Evolutionary conservation across 2,888 invertebrate species (phyloP), one percentile per base, ranked within the genome.

Genomic region (Synergus itoensis): DNA sequence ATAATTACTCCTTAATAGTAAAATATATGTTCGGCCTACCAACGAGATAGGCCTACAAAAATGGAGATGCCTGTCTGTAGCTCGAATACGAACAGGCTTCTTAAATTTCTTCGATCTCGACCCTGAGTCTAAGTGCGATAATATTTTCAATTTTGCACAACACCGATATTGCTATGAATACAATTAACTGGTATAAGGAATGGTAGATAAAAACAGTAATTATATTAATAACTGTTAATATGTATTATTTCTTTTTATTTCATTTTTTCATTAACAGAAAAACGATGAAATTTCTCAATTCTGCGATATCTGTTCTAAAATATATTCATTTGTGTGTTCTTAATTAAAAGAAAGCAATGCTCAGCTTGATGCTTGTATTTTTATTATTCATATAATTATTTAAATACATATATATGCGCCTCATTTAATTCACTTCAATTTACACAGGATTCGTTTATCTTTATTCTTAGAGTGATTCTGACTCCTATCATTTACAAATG

Each of bases 1-100:
- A 67, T 67, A 67, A 67, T 67, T 65, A 65, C 65, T 41, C 41
- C 18, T 65, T 65, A 65, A 65, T 41, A 65, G 65, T 40, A 18
- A 65, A 7, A n/a, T 41, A 18, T 41, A 9, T 41, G 41, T 65
- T 65, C 41, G 40, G 43, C n/a, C 43, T 45, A 45, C 43, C 45
- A 21, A 21, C 21, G 67, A 65, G 36, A 36, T 36, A 36, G 36
- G 36, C 41, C 18, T 67, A 11, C 21, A 67, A 67, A 67, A 45
- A 36, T 36, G 5, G 43, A 67, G 12, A 0, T 48, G 48, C 1
- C 16, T 67, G 21, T 43, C n/a, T 45, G n/a, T 14, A 16, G 48
- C 48, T 53, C 48, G 67, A 43, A 67, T 67, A 67, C 21, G 21
- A 67, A 67, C 45, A 18, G 67, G 11, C 43, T 67, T 45, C 43